Conservation (phyloP, 2,888 invertebrate genomes). For the Geotrupes spiniger region DNA sequence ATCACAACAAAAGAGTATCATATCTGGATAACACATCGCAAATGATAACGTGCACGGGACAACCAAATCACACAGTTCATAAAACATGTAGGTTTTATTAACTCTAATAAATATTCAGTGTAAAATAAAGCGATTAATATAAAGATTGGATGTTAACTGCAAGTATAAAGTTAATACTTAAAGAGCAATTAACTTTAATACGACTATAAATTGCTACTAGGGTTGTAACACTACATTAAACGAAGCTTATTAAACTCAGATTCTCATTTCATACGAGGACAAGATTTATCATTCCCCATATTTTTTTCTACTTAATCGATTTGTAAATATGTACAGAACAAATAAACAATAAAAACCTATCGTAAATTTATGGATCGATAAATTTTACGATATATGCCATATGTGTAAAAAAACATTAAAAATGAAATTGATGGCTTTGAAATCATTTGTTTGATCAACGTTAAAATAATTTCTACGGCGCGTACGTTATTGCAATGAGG, state of each 20-base stretch:
- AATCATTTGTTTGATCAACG: neutral
- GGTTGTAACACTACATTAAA: constrained; percentile 18
- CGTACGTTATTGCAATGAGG: too few species aligned
- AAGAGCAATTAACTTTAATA: constrained; percentile 28
- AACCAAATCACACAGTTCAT: too few species aligned
- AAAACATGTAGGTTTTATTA: constrained; percentile 10
- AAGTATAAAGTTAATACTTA: constrained; percentile 21
- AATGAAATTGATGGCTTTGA: neutral
- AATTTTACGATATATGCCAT: constrained; percentile 13
- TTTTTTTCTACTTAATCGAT: constrained; percentile 13
- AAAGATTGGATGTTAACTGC: constrained; percentile 13
- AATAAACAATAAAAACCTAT: constrained; percentile 19
- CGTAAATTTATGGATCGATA: constrained; percentile 17
- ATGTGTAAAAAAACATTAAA: constrained; percentile 3
- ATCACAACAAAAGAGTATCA: too few species aligned
- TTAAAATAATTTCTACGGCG: neutral
- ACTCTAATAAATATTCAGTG: constrained; percentile 12
- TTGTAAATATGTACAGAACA: constrained; percentile 17
- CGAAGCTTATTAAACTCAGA: constrained; percentile 8
- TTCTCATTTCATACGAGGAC: neutral
- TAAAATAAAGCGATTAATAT: constrained; percentile 27
- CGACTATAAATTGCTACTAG: constrained; percentile 24
- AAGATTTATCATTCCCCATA: constrained; percentile 1
- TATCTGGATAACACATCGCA: too few species aligned
- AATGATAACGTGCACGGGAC: too few species aligned